phyloP scores from a whole-genome alignment of 2,888 invertebrate species.

The Cephalotes varians region DNA sequence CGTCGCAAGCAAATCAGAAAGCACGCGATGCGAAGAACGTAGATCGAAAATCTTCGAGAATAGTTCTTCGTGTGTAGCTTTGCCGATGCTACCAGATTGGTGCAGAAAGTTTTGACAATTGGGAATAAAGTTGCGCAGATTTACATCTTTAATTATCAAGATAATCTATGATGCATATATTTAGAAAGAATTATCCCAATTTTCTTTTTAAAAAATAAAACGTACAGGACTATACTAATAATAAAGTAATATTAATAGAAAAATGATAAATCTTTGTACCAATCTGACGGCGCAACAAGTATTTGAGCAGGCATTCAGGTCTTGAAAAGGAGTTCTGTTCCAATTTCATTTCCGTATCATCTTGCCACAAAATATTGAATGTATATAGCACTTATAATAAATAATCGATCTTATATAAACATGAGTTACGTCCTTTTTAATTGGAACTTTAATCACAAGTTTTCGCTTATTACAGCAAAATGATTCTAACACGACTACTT shows the following conservation, averaged over 20 bases:
- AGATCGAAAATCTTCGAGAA: slow-evolving; percentile 31
- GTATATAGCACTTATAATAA: slow-evolving; percentile 54
- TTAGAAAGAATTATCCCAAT: background rate
- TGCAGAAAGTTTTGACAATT: background rate
- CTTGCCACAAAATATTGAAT: slow-evolving; percentile 47
- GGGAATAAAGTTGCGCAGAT: background rate
- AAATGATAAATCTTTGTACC: background rate
- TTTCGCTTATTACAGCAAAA: background rate
- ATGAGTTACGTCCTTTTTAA: background rate
- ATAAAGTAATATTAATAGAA: background rate
- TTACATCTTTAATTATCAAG: background rate
- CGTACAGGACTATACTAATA: background rate
- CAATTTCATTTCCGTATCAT: slow-evolving; percentile 48
- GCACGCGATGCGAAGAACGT: slow-evolving; percentile 75
- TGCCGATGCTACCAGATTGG: slow-evolving; percentile 8
- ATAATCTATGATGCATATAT: background rate
- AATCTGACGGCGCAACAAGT: background rate
- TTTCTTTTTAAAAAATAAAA: background rate
- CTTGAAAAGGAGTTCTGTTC: slow-evolving; percentile 7
- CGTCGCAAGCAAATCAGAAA: slow-evolving; percentile 89
- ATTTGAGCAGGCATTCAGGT: slow-evolving; percentile 3
- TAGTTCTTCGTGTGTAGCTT: background rate
- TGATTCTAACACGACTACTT: background rate
- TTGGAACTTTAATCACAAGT: background rate
- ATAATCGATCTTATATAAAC: slow-evolving; percentile 48